A percentile compares a stretch with the other conserved stretches of the same genome.
Evolutionary conservation across 1,140 invertebrate genomes (phyloP).

Genomic region (Belonocnema kinseyi): DNA sequence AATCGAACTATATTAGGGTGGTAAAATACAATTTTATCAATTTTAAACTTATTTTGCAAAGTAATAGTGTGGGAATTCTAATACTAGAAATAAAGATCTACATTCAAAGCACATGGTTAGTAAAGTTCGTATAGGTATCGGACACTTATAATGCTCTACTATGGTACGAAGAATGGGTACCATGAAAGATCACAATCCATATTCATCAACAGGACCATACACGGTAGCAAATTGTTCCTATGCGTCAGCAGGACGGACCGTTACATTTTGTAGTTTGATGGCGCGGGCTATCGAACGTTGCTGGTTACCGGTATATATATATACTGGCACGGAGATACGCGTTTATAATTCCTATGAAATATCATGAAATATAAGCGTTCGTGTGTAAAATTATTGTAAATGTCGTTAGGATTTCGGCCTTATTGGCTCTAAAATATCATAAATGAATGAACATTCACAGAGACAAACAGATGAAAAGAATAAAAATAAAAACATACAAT

Average conservation of each 20-base stretch:
- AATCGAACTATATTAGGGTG: too few relatives aligned
- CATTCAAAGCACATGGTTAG: slow-evolving; percentile 2
- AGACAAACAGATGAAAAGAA: too few relatives aligned
- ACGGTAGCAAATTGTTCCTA: slow-evolving; percentile 53
- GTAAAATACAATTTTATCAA: too few relatives aligned
- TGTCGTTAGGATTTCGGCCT: neutral
- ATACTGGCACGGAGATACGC: slow-evolving; percentile 46
- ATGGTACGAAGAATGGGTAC: slow-evolving; percentile 54
- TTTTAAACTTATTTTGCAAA: too few relatives aligned
- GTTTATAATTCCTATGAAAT: slow-evolving; percentile 47
- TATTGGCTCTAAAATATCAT: neutral
- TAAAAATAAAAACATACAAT: too few relatives aligned
- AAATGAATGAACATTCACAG: too few relatives aligned
- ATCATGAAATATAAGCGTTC: neutral
- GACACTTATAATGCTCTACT: slow-evolving; percentile 20
- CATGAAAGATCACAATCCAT: slow-evolving; percentile 65
- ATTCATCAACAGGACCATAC: slow-evolving; percentile 59
- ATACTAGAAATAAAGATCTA: slow-evolving; percentile 9
- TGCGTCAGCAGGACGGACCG: slow-evolving; percentile 54
- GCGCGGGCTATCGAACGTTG: slow-evolving; percentile 49
- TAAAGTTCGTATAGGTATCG: neutral
- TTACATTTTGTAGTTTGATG: slow-evolving; percentile 55
- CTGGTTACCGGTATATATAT: slow-evolving; percentile 51
- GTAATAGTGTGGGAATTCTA: neutral
- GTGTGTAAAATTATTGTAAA: slow-evolving; percentile 10